Evolutionary conservation across 1,140 invertebrate species (phyloP).

Genomic region (Pseudachorutes palmiensis): DNA sequence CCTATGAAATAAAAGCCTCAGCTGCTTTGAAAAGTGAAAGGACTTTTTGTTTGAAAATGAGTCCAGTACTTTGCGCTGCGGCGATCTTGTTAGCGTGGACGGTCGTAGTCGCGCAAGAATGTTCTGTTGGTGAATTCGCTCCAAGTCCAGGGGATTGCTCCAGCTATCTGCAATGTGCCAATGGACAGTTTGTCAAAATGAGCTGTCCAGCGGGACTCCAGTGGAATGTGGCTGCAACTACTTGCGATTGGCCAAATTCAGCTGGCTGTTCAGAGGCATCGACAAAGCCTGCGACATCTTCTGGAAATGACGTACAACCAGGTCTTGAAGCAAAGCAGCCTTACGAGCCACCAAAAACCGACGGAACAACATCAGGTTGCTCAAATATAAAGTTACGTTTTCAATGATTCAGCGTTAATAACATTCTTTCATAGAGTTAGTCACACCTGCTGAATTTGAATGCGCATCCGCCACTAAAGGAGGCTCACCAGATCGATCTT

Average conservation of each 20-base stretch:
- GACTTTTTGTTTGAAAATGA: too few relatives aligned
- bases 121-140: too few relatives aligned
- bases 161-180: background rate
- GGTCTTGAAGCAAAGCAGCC: too few relatives aligned
- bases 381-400: background rate
- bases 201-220: background rate
- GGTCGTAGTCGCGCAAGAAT: too few relatives aligned
- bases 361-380: too few relatives aligned
- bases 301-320: too few relatives aligned
- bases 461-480: background rate
- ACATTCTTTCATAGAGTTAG: background rate
- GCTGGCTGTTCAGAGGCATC: background rate
- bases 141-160: conserved; percentile 4
- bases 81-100: too few relatives aligned
- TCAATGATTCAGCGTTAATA: background rate
- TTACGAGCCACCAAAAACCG: too few relatives aligned
- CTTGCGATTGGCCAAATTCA: background rate
- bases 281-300: background rate
- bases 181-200: background rate
- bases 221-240: background rate
- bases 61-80: too few relatives aligned
- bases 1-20: too few relatives aligned
- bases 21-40: too few relatives aligned
- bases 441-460: background rate
- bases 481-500: background rate